Base-by-base conservation (phyloP, 2,888 invertebrate species). In the Dasysyrphus tricinctus region DNA sequence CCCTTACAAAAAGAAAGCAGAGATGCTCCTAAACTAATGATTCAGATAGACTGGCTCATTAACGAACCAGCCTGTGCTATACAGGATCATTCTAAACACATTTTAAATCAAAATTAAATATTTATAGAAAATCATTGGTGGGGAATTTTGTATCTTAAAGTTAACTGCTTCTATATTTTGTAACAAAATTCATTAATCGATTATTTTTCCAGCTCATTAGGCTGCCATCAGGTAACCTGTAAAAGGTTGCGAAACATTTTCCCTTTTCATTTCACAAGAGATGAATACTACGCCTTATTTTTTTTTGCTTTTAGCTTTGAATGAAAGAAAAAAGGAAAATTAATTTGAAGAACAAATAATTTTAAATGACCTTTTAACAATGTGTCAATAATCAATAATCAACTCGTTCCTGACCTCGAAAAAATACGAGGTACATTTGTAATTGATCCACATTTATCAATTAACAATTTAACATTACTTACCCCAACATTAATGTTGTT, bases 401-500 rank as follows among this genome's bases (percentile, higher is more conserved):
- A 16, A 63, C 16, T 19, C 16, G 16, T 54, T 37, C 47, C 47
- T 73, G 69, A 14, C 73, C 76, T 61, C 57, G 19, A 59, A 59
- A 69, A 3, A 29, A 19, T 14, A 19, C 6, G 12, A 3, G 19
- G 14, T 9, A 34, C 24, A 24, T 24, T 34, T 5, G 2, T n/a
- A 51, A 51, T 34, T 56, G 56, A 59, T 74, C 47, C 16, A 37
- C 57, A 44, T 8, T 19, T 34, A 80, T 77, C 65, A 44, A 65
- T 54, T 61, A 12, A 8, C 8, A 9, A 77, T 73, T 61, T 56
- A 63, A 42, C 78, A 59, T 78, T 67, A 77, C 84, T 81, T 77
- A 85, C 78, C 82, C 63, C 75, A 82, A 82, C 65, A 79, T 19
- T 54, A 39, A 19, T 19, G 59, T 24, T 80, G 69, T 74, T 77